Evolutionary conservation across 2,797 vertebrate genomes (phyloP).

Genomic region (Tokudaia muenninki): DNA sequence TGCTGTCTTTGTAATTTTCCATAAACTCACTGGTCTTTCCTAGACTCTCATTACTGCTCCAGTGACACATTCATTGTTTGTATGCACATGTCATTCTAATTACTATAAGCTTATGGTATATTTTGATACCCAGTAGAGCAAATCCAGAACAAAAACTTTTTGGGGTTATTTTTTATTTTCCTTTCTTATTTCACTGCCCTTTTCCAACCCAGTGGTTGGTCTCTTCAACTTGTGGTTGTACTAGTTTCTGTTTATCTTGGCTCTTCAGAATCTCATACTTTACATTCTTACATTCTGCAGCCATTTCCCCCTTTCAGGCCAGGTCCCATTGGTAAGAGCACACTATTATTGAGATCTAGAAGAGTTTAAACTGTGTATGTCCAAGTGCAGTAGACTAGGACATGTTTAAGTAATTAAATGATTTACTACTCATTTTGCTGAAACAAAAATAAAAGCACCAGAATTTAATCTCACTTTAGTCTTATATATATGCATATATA

Average conservation of each 20-base stretch:
- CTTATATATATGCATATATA: neutral
- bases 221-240: conserved; percentile 2
- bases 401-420: conserved; percentile 23
- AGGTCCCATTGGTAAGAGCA: neutral
- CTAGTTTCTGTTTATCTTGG: conserved; percentile 71
- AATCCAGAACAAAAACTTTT: conserved; percentile 52
- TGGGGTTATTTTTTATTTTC: conserved; percentile 70
- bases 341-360: conserved; percentile 28
- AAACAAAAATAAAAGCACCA: conserved; percentile 4
- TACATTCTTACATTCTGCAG: conserved; percentile 59
- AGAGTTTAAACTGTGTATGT: conserved; percentile 28
- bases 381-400: neutral
- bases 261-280: conserved; percentile 63
- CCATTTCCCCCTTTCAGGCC: conserved; percentile 16
- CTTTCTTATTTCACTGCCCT: conserved; percentile 56
- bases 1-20: neutral
- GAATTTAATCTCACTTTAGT: neutral
- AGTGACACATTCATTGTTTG: conserved; percentile 44
- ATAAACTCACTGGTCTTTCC: neutral
- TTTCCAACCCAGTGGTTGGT: conserved; percentile 22
- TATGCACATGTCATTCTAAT: conserved; percentile 45
- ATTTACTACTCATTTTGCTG: conserved; percentile 59
- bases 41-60: neutral
- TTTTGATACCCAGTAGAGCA: conserved; percentile 64
- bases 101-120: conserved; percentile 45